Evolutionary conservation across 2,113 vertebrate genomes (phyloP), one percentile per base, ranked within the genome.

Genomic region (Carassius carassius): DNA sequence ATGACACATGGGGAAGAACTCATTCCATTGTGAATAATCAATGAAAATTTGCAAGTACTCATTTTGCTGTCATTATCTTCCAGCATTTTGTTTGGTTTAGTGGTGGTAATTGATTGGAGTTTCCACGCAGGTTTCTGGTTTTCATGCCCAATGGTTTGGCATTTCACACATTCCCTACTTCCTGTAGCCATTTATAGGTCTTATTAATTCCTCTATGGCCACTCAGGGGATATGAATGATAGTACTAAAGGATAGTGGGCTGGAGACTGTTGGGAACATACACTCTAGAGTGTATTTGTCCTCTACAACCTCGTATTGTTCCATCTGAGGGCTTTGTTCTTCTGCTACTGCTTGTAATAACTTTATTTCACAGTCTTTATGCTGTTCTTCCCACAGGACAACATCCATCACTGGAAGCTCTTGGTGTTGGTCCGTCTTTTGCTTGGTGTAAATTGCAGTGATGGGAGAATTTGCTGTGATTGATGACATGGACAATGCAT

Each of bases 21-120:
- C 49, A 14, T 9, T 21, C 19, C 56, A 60, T 51, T 13, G 14
- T 0, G 86, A 65, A 29, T 84, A 87, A 65, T 87, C 76, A 5
- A 84, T 67, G 3, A 85, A 21, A 37, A 60, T 21, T 3, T n/a
- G 58, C 21, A 60, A 9, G 58, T 60, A 60, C 6, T 11, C 58
- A 60, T 51, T 60, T 60, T 23, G 58, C 21, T 60, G 21, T 60
- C 16, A 51, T 51, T 14, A 51, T 16, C 49, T 51, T 14, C 49
- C 14, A 51, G 49, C n/a, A 51, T 51, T 51, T 51, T 4, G 3
- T 51, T 51, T 51, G 49, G 49, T 51, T 51, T 51, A 17, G 49
- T 51, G 49, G 49, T 51, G 49, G 49, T 51, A 51, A 51, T 5
- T 51, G 13, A 16, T 51, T 51, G 49, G 3, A 51, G 49, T 51